These are phyloP conservation scores for Caloenas nicobarica DNA, from an alignment of 2,113 vertebrate species.

Conservation along the genomic window DNA sequence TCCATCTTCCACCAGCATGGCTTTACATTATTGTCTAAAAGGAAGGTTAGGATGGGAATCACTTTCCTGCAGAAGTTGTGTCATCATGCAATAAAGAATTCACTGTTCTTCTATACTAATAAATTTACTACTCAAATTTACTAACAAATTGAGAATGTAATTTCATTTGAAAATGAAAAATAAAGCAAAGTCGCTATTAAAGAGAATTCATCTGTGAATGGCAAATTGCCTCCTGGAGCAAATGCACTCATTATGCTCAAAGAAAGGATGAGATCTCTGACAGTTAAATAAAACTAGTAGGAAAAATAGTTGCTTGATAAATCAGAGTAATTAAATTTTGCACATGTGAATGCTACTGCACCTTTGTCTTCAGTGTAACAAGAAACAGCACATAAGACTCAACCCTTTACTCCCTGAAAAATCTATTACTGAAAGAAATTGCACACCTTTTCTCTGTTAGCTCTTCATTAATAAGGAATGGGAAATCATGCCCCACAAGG, in stretches of 20 bases:
- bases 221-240: conserved; percentile 55
- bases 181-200: not conserved
- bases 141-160: conserved; percentile 44
- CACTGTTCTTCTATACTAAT: not conserved
- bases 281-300: conserved; percentile 48
- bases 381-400: not conserved
- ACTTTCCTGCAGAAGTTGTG: not conserved
- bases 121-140: conserved; percentile 26
- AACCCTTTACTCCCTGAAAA: not conserved
- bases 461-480: not conserved
- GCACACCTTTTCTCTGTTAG: not conserved
- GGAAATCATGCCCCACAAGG: not conserved
- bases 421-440: not conserved
- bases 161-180: conserved; percentile 56
- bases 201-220: conserved; percentile 50
- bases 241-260: conserved; percentile 32
- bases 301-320: conserved; percentile 59
- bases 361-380: not conserved
- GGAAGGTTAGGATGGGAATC: not conserved
- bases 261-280: conserved; percentile 39
- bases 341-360: conserved; percentile 4
- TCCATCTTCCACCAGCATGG: not conserved
- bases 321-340: conserved; percentile 59
- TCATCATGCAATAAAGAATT: not conserved
- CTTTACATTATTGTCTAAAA: not conserved